These are phyloP conservation scores for Calcarius lapponicus DNA, from an alignment of 2,797 vertebrate species.

Conservation along the genomic window DNA sequence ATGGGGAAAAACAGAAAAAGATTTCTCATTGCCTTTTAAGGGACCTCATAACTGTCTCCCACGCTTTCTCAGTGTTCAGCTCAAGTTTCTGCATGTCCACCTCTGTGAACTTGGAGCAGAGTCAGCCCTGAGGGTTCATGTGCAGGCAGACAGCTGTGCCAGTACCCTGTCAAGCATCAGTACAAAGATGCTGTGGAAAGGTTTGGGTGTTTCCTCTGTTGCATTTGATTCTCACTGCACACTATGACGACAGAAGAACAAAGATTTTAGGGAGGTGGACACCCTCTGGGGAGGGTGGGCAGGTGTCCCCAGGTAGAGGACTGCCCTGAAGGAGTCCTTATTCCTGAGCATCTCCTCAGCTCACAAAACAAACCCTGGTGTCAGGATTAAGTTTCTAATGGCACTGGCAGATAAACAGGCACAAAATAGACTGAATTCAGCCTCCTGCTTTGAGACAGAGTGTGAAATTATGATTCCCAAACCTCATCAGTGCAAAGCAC, in stretches of 20 bases:
- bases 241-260: accelerated
- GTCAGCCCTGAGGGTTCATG: neutral
- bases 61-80: neutral
- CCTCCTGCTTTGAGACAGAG: neutral
- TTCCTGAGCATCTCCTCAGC: neutral
- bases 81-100: neutral
- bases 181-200: neutral
- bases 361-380: neutral
- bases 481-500: neutral
- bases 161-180: neutral
- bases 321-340: neutral
- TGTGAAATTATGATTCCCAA: neutral
- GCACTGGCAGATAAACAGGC: neutral
- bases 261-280: neutral
- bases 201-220: neutral
- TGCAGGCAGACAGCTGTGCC: neutral
- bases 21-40: neutral
- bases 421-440: neutral
- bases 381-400: neutral
- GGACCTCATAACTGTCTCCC: neutral
- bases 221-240: neutral
- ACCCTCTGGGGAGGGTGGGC: neutral
- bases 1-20: neutral
- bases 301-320: neutral
- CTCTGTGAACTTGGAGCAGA: neutral